phyloP scores from a whole-genome alignment of 2,888 invertebrate genomes.

The Apamea crenata region DNA sequence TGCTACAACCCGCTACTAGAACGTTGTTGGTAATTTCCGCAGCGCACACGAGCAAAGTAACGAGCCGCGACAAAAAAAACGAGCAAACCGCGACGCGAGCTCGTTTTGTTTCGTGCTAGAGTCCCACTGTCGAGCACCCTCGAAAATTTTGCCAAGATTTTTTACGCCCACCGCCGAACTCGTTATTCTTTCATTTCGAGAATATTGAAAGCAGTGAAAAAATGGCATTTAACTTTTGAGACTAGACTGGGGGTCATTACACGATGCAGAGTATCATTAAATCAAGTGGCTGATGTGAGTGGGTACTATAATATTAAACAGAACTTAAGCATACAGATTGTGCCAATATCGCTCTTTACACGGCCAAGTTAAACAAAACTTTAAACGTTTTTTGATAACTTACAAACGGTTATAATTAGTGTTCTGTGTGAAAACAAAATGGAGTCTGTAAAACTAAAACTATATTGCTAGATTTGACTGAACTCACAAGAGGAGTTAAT shows the following conservation, averaged over 20 bases:
- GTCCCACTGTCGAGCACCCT: conserved; percentile 66
- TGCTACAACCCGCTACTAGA: conserved; percentile 42
- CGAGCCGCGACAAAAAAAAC: conserved; percentile 81
- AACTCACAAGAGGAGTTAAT: conserved; percentile 64
- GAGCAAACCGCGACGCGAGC: conserved; percentile 71
- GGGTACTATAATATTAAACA: conserved; percentile 19
- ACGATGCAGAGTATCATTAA: conserved; percentile 25
- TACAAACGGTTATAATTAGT: conserved; percentile 30
- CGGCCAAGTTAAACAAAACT: conserved; percentile 23
- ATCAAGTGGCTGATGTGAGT: conserved; percentile 26
- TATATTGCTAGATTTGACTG: conserved; percentile 57
- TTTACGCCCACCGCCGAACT: conserved; percentile 54
- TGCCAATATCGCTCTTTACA: conserved; percentile 9
- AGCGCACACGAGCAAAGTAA: conserved; percentile 74
- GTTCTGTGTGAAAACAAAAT: conserved; percentile 35
- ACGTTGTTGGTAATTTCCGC: conserved; percentile 73
- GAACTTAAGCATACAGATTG: conserved; percentile 14
- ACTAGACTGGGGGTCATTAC: conserved; percentile 47
- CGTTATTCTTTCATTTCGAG: conserved; percentile 62
- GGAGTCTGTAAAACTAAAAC: conserved; percentile 33
- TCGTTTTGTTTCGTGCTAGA: conserved; percentile 75
- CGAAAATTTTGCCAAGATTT: conserved; percentile 63
- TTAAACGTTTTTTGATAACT: conserved; percentile 13
- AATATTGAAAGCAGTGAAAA: conserved; percentile 45
- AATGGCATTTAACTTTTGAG: conserved; percentile 45